Percentiles rank a stretch among this genome's conserved stretches.
Evolutionary conservation across 2,797 vertebrate species (phyloP).

Genomic region (Loriculus beryllinus): DNA sequence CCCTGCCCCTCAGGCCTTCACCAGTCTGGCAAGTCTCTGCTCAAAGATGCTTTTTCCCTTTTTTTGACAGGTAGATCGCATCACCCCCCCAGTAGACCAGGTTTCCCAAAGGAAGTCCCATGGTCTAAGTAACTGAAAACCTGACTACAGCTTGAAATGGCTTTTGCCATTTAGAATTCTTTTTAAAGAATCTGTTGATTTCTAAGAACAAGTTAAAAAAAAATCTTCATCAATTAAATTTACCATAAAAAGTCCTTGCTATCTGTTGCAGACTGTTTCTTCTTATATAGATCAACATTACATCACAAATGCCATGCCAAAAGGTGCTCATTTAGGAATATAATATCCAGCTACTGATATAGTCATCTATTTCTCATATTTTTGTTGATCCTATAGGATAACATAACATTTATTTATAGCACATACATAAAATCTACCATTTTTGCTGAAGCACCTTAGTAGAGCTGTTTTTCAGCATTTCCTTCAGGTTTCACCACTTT

Average conservation of each 20-base stretch:
- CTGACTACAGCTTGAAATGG: background rate
- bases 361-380: background rate
- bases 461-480: slow-evolving; percentile 4
- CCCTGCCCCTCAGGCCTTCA: background rate
- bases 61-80: background rate
- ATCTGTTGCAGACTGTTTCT: background rate
- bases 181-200: background rate
- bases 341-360: background rate
- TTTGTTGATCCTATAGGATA: background rate
- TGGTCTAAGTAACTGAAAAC: background rate
- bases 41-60: background rate
- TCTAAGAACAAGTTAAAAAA: background rate
- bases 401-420: background rate
- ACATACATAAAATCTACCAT: background rate
- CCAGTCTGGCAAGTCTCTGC: background rate
- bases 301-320: background rate
- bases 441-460: background rate
- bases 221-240: background rate
- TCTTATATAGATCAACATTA: background rate
- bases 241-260: background rate
- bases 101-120: background rate
- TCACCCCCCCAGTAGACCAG: background rate
- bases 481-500: slow-evolving; percentile 7
- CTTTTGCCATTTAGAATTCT: background rate
- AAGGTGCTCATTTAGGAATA: background rate